A percentile compares a stretch with the other conserved stretches of the same genome.
phyloP scores from a whole-genome alignment of 2,113 vertebrate genomes.

The Triplophysa siluroides region DNA sequence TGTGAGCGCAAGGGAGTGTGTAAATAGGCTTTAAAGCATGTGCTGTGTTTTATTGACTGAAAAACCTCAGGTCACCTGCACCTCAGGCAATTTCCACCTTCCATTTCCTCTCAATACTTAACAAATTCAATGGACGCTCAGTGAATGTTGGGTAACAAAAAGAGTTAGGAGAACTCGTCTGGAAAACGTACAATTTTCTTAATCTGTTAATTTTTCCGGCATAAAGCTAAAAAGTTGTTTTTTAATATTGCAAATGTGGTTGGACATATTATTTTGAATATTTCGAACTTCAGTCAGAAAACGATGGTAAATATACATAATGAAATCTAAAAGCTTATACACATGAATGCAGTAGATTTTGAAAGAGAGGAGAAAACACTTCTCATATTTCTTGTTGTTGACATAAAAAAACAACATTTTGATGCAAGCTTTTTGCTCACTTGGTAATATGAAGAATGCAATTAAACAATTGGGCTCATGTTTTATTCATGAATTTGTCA shows the following conservation, averaged over 20 bases:
- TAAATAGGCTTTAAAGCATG: constrained; percentile 60
- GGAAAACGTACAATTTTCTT: too few relatives aligned
- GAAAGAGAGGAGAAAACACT: too few relatives aligned
- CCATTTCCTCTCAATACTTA: constrained; percentile 39
- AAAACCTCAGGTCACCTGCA: constrained; percentile 50
- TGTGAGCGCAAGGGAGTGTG: constrained; percentile 57
- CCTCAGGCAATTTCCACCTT: constrained; percentile 56
- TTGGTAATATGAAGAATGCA: neutral
- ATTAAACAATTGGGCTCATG: neutral
- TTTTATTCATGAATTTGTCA: neutral
- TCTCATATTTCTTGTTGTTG: neutral
- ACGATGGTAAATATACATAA: too few relatives aligned
- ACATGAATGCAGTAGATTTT: too few relatives aligned
- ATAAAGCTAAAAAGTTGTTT: too few relatives aligned
- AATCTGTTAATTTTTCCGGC: too few relatives aligned
- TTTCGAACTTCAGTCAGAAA: too few relatives aligned
- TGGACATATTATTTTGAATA: too few relatives aligned
- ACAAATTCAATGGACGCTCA: neutral
- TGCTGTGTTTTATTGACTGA: constrained; percentile 54
- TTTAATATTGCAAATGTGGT: too few relatives aligned
- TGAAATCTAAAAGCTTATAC: too few relatives aligned
- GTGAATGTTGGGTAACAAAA: constrained; percentile 21
- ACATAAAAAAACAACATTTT: neutral
- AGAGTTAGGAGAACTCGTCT: neutral
- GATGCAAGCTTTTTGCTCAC: too few relatives aligned